phyloP scores from a whole-genome alignment of 2,888 invertebrate species.

The Polia nebulosa region DNA sequence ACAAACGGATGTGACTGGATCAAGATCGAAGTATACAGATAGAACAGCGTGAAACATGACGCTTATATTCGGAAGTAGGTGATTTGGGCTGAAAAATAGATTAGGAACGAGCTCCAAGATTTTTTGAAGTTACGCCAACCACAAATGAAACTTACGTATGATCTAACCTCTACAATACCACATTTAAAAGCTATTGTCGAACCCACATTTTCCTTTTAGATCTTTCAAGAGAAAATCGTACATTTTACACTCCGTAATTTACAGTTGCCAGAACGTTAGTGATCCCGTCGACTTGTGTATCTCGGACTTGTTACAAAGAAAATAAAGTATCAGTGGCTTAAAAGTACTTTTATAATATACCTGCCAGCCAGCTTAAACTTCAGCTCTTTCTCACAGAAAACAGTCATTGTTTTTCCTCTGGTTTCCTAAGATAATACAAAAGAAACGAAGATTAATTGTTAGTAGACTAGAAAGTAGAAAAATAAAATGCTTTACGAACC shows the following conservation, averaged over 20 bases:
- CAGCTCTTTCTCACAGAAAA: constrained; percentile 35
- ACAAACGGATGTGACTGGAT: background rate
- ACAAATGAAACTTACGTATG: background rate
- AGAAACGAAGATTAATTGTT: constrained; percentile 51
- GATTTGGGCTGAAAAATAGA: constrained; percentile 10
- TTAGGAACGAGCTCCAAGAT: background rate
- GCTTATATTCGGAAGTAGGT: background rate
- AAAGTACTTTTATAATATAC: constrained; percentile 34
- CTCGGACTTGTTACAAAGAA: background rate
- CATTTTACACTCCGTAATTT: constrained; percentile 1
- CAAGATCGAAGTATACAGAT: background rate
- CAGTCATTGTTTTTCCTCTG: constrained; percentile 44
- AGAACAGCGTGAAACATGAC: background rate
- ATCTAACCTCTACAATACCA: constrained; percentile 5
- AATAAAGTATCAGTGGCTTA: background rate
- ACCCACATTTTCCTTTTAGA: background rate
- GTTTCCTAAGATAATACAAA: constrained; percentile 48
- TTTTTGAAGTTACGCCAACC: background rate
- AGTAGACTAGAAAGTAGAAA: constrained; percentile 28
- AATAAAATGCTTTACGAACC: constrained; percentile 34
- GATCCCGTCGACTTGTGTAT: constrained; percentile 1
- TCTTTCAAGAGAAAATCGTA: background rate
- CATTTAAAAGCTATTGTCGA: background rate
- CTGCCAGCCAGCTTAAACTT: constrained; percentile 31
- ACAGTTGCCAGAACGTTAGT: background rate